Conservation (phyloP, 2,113 vertebrate species). For the Hippocampus abdominalis region DNA sequence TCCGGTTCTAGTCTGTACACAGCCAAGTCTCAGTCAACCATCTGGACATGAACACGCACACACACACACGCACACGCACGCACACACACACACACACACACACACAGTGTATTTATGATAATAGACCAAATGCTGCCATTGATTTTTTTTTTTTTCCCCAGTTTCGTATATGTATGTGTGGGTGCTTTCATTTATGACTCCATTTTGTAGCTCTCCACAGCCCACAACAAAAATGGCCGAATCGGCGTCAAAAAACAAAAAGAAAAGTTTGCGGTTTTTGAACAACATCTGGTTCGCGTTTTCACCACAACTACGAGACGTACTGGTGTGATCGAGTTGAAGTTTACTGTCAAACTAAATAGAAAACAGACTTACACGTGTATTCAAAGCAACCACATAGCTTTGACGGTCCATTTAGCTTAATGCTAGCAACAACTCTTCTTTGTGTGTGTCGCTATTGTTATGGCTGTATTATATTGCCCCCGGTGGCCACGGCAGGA, state of each 20-base stretch:
- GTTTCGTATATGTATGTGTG: not conserved
- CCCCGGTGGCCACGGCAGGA: too few species aligned
- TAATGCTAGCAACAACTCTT: too few species aligned
- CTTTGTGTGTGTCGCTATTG: too few species aligned
- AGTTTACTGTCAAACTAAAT: too few species aligned
- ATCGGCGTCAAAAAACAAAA: not conserved
- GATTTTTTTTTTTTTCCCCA: not conserved
- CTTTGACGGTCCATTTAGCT: too few species aligned
- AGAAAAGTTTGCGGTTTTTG: too few species aligned
- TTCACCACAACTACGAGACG: too few species aligned
- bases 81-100: not conserved
- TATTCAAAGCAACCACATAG: too few species aligned
- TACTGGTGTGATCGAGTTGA: too few species aligned
- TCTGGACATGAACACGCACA: not conserved
- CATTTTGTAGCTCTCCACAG: not conserved
- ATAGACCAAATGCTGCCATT: constrained; percentile 8
- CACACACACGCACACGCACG: not conserved
- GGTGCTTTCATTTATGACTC: not conserved
- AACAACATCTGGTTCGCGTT: too few species aligned
- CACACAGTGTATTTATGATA: constrained; percentile 2
- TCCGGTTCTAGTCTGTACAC: not conserved
- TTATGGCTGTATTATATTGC: too few species aligned
- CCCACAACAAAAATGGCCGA: not conserved
- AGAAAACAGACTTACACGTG: not conserved
- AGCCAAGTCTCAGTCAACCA: constrained; percentile 13